phyloP scores from a whole-genome alignment of 1,140 invertebrate genomes.

The Telenomus remus region DNA sequence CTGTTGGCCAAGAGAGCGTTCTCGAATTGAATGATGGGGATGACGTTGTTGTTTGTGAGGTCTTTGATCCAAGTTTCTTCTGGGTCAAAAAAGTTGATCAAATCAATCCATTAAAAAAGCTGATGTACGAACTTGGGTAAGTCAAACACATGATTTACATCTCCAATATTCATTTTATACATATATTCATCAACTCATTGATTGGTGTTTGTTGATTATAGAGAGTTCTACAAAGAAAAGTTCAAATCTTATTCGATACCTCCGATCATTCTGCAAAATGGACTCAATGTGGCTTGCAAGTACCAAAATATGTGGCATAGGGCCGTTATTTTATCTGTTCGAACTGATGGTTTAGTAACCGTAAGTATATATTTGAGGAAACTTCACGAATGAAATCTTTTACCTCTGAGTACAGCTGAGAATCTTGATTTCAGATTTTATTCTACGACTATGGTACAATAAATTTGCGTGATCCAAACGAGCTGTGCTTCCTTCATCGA shows the following conservation, averaged over 20 bases:
- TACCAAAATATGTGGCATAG: conserved; percentile 68
- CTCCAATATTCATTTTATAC: too few species aligned
- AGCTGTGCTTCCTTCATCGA: conserved; percentile 64
- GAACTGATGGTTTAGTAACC: conserved; percentile 50
- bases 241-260: conserved; percentile 60
- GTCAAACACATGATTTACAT: conserved; percentile 32
- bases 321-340: conserved; percentile 64
- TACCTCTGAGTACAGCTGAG: too few species aligned
- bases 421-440: conserved; percentile 58
- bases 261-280: conserved; percentile 60
- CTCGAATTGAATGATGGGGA: conserved; percentile 23
- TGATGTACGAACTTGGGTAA: conserved; percentile 67
- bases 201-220: conserved; percentile 42
- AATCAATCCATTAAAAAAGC: conserved; percentile 27
- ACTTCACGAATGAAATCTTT: too few species aligned
- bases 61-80: conserved; percentile 69
- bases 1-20: conserved; percentile 60
- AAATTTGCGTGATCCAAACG: conserved; percentile 54
- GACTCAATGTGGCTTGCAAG: conserved; percentile 66
- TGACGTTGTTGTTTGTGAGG: conserved; percentile 57
- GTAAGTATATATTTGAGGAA: conserved; percentile 40
- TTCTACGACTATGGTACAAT: conserved; percentile 72
- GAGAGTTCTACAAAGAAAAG: conserved; percentile 61
- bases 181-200: not conserved
- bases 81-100: conserved; percentile 65